These are phyloP conservation scores for Habroteleia sp. DNA, from an alignment of 2,888 invertebrate genomes.

Conservation along the genomic window DNA sequence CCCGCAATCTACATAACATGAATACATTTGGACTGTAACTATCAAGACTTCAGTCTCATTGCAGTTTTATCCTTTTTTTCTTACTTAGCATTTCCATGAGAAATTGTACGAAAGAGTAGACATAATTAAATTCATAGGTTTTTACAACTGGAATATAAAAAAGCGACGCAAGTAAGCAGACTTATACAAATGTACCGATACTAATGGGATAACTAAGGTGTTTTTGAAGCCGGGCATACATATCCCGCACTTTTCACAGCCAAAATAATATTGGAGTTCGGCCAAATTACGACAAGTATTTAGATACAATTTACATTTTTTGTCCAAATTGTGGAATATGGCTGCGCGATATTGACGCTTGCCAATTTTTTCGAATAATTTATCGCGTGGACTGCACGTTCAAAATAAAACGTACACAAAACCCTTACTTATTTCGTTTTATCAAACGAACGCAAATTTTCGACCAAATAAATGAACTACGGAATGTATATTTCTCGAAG, in stretches of 20 bases:
- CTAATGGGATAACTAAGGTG: slow-evolving; percentile 50
- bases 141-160: neutral
- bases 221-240: slow-evolving; percentile 32
- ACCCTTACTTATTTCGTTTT: no score
- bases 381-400: no score
- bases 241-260: slow-evolving; percentile 24
- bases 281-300: slow-evolving; percentile 55
- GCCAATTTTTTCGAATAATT: slow-evolving; percentile 21
- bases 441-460: no score
- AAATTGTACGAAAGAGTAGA: neutral
- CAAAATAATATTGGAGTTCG: slow-evolving; percentile 25
- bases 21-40: slow-evolving; percentile 27
- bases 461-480: no score
- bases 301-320: slow-evolving; percentile 39
- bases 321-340: slow-evolving; percentile 14
- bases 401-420: no score
- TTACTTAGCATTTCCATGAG: neutral
- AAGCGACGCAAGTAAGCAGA: slow-evolving; percentile 16
- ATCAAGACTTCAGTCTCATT: slow-evolving; percentile 11
- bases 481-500: no score
- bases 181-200: slow-evolving; percentile 44
- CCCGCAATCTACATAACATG: slow-evolving; percentile 39
- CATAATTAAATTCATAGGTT: neutral
- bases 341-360: slow-evolving; percentile 32
- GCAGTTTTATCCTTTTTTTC: neutral